Percentiles rank a stretch among this genome's conserved stretches.
phyloP scores from a whole-genome alignment of 2,797 vertebrate species.

The Diplodus puntazzo region DNA sequence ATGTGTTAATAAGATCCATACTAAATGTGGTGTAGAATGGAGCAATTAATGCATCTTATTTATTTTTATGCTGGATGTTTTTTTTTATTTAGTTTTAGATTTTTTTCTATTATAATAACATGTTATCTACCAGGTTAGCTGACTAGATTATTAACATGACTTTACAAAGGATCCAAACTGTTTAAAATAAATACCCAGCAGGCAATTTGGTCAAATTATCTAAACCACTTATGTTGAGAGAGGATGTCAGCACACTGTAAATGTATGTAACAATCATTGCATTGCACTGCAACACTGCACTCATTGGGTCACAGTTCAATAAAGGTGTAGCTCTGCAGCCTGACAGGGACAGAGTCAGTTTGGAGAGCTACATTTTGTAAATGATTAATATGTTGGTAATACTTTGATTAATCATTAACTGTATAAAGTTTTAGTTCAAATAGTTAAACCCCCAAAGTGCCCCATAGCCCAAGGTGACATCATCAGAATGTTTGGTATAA shows the following conservation, averaged over 20 bases:
- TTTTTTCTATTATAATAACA: neutral
- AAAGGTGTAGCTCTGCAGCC: neutral
- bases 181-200: neutral
- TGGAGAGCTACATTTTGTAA: neutral
- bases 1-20: neutral
- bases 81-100: too few species aligned
- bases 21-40: neutral
- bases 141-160: too few species aligned
- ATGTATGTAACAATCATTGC: neutral
- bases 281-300: neutral
- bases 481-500: too few species aligned
- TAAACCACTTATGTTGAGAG: neutral
- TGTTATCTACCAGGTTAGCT: neutral
- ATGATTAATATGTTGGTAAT: neutral
- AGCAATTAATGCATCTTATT: neutral
- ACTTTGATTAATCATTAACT: neutral
- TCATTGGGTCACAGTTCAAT: neutral
- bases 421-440: neutral
- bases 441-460: neutral
- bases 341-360: too few species aligned
- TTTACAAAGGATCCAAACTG: too few species aligned
- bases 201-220: neutral
- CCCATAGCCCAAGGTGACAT: neutral
- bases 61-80: too few species aligned
- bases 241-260: constrained; percentile 33